Percentiles rank a stretch among this genome's conserved stretches.
Conservation (phyloP, 2,113 vertebrate species). For the Podocnemis expansa region DNA sequence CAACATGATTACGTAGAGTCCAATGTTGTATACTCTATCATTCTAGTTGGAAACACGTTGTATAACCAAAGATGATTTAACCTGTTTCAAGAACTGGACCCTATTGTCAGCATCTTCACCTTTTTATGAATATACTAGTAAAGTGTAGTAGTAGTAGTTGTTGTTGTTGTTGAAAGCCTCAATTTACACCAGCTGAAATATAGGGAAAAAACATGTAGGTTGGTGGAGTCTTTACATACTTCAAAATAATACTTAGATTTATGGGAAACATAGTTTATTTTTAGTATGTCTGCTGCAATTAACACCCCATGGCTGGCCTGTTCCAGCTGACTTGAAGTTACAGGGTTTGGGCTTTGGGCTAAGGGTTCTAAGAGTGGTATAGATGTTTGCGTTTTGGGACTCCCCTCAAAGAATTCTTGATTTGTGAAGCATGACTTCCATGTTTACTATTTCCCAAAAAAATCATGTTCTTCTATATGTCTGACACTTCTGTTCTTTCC, state of each 20-base stretch:
- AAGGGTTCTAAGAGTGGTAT: not conserved
- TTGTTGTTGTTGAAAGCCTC: not conserved
- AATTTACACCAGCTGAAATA: not conserved
- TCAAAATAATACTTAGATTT: not conserved
- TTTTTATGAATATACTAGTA: not conserved
- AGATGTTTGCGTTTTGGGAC: not conserved
- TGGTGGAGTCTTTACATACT: not conserved
- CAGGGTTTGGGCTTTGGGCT: not conserved
- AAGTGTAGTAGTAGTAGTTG: not conserved
- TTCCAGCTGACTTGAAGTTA: not conserved
- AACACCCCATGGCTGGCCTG: not conserved
- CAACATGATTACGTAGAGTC: not conserved
- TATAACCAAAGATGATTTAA: not conserved
- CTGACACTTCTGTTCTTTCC: no score
- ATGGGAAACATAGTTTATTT: not conserved
- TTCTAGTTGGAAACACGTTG: not conserved
- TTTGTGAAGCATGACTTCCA: no score
- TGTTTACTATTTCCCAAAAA: no score
- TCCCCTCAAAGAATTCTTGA: no score
- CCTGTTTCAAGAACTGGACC: not conserved
- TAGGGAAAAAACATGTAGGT: not conserved
- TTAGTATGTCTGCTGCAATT: accelerated
- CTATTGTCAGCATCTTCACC: not conserved
- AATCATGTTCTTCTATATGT: no score
- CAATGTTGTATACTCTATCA: not conserved